Conservation (phyloP, 2,888 invertebrate genomes). For the Nephrotoma guestfalica region DNA sequence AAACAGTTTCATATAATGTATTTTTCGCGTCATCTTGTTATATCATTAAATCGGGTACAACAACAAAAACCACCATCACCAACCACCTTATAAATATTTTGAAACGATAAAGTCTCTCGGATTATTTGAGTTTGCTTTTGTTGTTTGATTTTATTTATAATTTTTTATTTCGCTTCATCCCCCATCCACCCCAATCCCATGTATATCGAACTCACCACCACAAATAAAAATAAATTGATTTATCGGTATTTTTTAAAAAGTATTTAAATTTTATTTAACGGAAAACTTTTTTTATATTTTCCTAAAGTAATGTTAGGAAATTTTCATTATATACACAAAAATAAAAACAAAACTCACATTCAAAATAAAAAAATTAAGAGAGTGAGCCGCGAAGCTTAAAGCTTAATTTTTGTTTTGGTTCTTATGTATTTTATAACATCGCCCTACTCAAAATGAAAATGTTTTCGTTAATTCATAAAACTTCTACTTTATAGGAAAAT, state of each 20-base stretch:
- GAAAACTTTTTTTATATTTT: neutral
- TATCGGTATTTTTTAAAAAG: neutral
- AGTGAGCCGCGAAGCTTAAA: neutral
- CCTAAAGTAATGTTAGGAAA: neutral
- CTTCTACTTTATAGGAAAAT: neutral
- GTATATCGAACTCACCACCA: neutral
- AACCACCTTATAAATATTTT: neutral
- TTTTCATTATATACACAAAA: neutral
- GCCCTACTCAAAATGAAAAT: neutral
- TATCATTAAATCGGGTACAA: neutral
- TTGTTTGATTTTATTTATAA: neutral
- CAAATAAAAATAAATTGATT: neutral
- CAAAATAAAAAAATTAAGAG: neutral
- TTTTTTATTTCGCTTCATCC: neutral
- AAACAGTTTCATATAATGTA: neutral
- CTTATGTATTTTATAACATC: neutral
- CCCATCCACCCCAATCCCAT: too few species aligned
- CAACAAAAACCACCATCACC: neutral
- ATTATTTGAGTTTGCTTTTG: neutral
- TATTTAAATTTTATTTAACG: neutral
- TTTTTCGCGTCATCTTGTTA: neutral
- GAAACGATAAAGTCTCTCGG: neutral
- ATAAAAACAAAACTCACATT: neutral
- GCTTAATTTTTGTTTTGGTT: neutral
- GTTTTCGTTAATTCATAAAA: neutral